These are phyloP conservation scores for Heliconius charithonia DNA, from an alignment of 2,888 invertebrate genomes.

Conservation along the genomic window DNA sequence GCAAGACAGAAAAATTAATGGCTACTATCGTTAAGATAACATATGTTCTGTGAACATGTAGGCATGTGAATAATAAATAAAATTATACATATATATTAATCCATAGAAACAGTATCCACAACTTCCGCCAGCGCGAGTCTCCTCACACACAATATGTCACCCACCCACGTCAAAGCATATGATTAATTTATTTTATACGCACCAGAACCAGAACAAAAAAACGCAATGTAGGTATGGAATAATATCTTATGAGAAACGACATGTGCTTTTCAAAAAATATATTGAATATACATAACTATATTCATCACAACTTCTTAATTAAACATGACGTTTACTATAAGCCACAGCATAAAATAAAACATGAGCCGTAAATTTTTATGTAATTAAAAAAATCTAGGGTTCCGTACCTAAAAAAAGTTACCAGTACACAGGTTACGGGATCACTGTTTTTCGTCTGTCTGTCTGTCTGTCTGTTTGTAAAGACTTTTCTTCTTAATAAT, in stretches of 20 bases:
- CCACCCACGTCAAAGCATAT: neutral
- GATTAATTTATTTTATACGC: slow-evolving; percentile 7
- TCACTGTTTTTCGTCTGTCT: neutral
- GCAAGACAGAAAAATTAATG: neutral
- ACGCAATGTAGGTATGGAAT: neutral
- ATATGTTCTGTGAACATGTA: neutral
- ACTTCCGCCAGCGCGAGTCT: neutral
- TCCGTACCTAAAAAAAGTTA: neutral
- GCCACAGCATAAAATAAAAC: too few relatives aligned
- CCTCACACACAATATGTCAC: slow-evolving; percentile 3
- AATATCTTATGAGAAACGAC: neutral
- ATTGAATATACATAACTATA: neutral
- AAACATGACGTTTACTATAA: too few relatives aligned
- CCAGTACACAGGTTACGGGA: too few relatives aligned
- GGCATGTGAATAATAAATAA: neutral
- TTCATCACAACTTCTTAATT: too few relatives aligned
- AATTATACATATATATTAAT: neutral
- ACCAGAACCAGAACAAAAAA: neutral
- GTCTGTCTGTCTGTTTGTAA: neutral
- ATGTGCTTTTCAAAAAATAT: neutral
- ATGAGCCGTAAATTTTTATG: neutral
- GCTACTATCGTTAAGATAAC: neutral
- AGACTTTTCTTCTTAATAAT: neutral
- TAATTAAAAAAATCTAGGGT: neutral
- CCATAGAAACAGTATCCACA: neutral